Evolutionary conservation across 2,113 vertebrate genomes (phyloP).

Genomic region (Hippoglossus stenolepis): DNA sequence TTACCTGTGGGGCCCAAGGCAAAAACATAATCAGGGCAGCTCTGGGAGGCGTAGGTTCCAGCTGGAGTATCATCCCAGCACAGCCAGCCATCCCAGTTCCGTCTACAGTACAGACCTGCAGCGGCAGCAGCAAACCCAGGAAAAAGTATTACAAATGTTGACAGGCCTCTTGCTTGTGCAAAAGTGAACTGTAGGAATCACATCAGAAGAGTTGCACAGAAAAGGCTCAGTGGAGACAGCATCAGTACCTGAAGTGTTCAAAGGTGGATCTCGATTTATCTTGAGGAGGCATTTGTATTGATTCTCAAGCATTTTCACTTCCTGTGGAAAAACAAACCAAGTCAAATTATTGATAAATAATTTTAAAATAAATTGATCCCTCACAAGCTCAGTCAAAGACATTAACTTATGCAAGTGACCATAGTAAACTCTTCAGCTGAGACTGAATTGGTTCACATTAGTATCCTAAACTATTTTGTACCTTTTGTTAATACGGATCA

Average conservation of each 20-base stretch:
- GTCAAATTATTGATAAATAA: no score
- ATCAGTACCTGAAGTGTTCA: conserved; percentile 52
- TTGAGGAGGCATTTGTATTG: conserved; percentile 55
- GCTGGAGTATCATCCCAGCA: conserved; percentile 67
- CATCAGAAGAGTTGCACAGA: not conserved
- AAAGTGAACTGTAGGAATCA: not conserved
- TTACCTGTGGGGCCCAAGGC: conserved; percentile 48
- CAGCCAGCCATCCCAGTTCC: conserved; percentile 70
- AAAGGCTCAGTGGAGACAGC: not conserved
- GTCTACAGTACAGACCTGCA: conserved; percentile 51
- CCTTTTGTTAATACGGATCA: no score
- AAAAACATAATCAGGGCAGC: conserved; percentile 58
- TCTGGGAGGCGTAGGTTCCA: conserved; percentile 48
- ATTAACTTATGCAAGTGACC: no score
- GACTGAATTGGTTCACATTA: no score
- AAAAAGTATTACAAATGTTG: not conserved
- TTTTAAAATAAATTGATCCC: no score
- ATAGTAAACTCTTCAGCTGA: no score
- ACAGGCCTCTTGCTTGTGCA: not conserved
- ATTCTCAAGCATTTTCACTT: conserved; percentile 47
- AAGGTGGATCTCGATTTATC: conserved; percentile 40
- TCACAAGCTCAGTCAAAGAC: no score
- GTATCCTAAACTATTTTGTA: no score
- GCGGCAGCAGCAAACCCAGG: not conserved
- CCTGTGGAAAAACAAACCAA: conserved; percentile 26